phyloP scores from a whole-genome alignment of 2,888 invertebrate species.

The Drosophila prostipennis region DNA sequence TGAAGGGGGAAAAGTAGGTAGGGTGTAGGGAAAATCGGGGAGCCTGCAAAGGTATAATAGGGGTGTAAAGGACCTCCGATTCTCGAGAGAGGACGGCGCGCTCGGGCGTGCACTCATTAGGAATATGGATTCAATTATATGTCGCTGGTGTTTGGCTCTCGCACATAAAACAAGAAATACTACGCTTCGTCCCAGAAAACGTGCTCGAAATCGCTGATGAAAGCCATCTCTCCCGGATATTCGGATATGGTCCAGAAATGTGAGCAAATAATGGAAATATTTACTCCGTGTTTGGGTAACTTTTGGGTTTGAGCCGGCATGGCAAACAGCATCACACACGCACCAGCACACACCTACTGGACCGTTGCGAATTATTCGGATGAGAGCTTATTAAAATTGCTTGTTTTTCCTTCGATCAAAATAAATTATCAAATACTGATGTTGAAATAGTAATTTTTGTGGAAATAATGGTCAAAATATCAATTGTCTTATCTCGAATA shows the following conservation, averaged over 20 bases:
- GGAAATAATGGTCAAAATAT: too few species aligned
- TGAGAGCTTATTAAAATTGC: neutral
- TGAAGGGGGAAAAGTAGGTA: neutral
- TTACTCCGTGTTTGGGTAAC: slow-evolving; percentile 26
- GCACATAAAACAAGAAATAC: slow-evolving; percentile 37
- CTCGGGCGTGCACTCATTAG: slow-evolving; percentile 66
- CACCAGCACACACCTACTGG: slow-evolving; percentile 7
- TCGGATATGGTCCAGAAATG: slow-evolving; percentile 20
- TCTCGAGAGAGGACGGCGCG: slow-evolving; percentile 8
- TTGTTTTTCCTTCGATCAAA: neutral
- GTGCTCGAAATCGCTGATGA: slow-evolving; percentile 34
- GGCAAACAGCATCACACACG: slow-evolving; percentile 5
- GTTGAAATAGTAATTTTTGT: too few species aligned
- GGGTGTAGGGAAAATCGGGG: neutral
- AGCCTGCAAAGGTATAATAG: neutral
- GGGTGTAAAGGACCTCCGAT: slow-evolving; percentile 5
- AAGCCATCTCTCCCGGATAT: slow-evolving; percentile 1
- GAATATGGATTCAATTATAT: slow-evolving; percentile 67
- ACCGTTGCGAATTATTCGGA: neutral
- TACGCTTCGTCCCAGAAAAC: slow-evolving; percentile 29
- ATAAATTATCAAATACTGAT: neutral
- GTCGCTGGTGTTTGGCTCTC: slow-evolving; percentile 41
- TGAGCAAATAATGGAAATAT: slow-evolving; percentile 35
- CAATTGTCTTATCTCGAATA: too few species aligned
- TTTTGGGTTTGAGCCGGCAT: neutral